Conservation (phyloP, 2,113 vertebrate species). For the Anthoscopus minutus region DNA sequence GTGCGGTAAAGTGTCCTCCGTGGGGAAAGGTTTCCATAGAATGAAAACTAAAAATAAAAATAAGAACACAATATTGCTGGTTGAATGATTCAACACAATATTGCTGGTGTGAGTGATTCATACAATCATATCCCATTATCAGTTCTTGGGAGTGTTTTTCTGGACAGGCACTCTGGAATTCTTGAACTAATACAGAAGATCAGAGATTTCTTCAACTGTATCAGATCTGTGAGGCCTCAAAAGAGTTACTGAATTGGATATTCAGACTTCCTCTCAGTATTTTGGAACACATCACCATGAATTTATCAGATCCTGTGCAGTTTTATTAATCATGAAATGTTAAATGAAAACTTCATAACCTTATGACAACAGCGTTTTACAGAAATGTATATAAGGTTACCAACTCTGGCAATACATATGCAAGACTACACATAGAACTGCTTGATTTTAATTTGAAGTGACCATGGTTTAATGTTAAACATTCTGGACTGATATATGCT, state of each 20-base stretch:
- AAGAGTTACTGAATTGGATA: background rate
- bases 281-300: background rate
- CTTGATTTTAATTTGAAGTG: slow-evolving; percentile 47
- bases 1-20: slow-evolving; percentile 87
- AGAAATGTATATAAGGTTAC: background rate
- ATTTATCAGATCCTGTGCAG: background rate
- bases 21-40: slow-evolving; percentile 80
- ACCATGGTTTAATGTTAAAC: slow-evolving; percentile 12
- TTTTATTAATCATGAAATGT: slow-evolving; percentile 38
- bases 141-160: background rate
- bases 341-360: slow-evolving; percentile 3
- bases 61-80: background rate
- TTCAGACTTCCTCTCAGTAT: background rate
- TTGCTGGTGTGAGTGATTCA: background rate
- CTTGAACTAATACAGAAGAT: background rate
- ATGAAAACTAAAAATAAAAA: slow-evolving; percentile 72
- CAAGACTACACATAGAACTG: background rate
- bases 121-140: background rate
- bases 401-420: background rate
- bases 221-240: background rate
- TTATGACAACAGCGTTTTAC: background rate
- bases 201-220: background rate
- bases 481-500: slow-evolving; percentile 3
- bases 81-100: background rate
- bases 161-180: background rate